These are phyloP conservation scores for Artemia sp. DNA, from an alignment of 2,888 invertebrate species.

Conservation along the genomic window DNA sequence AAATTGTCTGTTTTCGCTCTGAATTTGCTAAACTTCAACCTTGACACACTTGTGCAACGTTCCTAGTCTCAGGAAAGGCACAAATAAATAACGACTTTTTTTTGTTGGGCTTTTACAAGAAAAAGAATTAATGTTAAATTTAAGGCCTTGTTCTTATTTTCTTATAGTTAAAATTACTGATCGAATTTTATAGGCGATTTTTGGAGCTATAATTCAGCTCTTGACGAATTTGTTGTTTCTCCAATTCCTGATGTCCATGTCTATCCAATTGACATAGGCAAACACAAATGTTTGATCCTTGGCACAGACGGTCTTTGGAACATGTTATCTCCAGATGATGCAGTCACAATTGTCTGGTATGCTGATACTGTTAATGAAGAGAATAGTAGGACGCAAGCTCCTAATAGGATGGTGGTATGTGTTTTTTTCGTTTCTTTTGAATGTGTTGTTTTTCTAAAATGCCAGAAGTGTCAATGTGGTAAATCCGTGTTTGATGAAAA, in stretches of 20 bases:
- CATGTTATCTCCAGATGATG: slow-evolving; percentile 65
- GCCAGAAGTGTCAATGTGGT: not conserved
- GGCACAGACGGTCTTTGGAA: slow-evolving; percentile 97
- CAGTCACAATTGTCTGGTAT: slow-evolving; percentile 64
- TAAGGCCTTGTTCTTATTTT: no score
- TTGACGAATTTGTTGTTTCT: slow-evolving; percentile 86
- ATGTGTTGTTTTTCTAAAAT: not conserved
- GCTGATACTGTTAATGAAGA: slow-evolving; percentile 59
- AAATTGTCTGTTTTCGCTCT: no score
- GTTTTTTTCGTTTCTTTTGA: not conserved
- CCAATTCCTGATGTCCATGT: slow-evolving; percentile 91
- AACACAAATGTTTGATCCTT: slow-evolving; percentile 64
- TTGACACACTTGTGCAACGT: no score
- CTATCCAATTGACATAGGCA: slow-evolving; percentile 56
- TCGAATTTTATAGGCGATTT: slow-evolving; percentile 49
- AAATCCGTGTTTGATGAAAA: no score
- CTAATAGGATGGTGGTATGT: slow-evolving; percentile 18
- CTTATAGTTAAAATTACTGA: no score
- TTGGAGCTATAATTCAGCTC: slow-evolving; percentile 87
- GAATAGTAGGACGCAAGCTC: slow-evolving; percentile 25
- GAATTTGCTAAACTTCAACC: no score
- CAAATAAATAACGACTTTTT: no score
- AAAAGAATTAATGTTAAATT: no score
- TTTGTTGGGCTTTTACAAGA: no score
- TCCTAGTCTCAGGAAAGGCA: no score